A percentile compares a stretch with the other conserved stretches of the same genome.
phyloP scores from a whole-genome alignment of 2,113 vertebrate species.

The Macaca mulatta region DNA sequence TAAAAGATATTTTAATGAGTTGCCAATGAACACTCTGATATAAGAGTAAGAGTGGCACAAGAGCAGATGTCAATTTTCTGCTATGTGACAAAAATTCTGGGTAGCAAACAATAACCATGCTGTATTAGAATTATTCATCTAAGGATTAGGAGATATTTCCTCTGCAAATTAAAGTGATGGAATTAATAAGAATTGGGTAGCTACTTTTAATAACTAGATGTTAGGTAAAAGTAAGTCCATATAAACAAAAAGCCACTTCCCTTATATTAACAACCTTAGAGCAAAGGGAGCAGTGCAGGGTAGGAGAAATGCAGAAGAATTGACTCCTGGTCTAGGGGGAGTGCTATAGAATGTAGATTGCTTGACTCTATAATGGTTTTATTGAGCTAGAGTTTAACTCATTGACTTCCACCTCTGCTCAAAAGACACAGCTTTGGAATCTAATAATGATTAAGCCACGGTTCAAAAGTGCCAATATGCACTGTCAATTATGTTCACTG shows the following conservation, averaged over 20 bases:
- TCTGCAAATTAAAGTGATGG: background rate
- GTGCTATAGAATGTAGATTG: rapidly evolving
- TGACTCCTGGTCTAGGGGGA: background rate
- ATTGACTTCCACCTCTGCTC: background rate
- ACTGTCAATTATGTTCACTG: background rate
- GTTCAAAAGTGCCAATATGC: background rate
- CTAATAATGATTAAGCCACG: background rate
- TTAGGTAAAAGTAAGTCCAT: background rate
- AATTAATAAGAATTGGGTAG: background rate
- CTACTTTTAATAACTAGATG: background rate
- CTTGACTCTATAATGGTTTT: background rate
- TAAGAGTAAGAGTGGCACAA: background rate
- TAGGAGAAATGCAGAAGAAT: background rate
- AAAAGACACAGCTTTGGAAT: background rate
- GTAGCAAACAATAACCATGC: background rate
- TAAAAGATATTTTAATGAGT: background rate
- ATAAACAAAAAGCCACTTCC: background rate
- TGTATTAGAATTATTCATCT: background rate
- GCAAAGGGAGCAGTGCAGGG: background rate
- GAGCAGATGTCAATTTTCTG: background rate
- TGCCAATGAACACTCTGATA: background rate
- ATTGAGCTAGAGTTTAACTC: background rate
- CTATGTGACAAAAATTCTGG: background rate
- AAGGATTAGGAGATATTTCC: background rate
- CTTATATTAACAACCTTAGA: background rate